phyloP scores from a whole-genome alignment of 2,888 invertebrate genomes.

The Polyploca ridens region DNA sequence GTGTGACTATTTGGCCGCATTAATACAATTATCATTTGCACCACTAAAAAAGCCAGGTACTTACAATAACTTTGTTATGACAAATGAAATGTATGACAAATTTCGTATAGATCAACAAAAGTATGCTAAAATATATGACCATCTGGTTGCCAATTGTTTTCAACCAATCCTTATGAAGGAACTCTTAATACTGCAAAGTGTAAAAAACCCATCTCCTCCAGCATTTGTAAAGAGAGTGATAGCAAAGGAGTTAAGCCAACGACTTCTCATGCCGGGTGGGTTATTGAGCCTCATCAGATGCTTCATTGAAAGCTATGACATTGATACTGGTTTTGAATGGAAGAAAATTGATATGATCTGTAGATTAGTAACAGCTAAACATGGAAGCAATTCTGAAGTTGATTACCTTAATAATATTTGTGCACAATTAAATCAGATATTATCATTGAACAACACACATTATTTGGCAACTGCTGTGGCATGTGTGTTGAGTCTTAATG shows the following conservation, averaged over 20 bases:
- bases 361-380: constrained; percentile 85
- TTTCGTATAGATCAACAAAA: constrained; percentile 78
- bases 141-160: constrained; percentile 83
- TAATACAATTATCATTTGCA: constrained; percentile 88
- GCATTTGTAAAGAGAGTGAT: constrained; percentile 86
- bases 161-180: constrained; percentile 87
- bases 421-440: constrained; percentile 78
- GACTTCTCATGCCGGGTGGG: constrained; percentile 86
- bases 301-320: constrained; percentile 83
- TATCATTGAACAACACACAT: constrained; percentile 69
- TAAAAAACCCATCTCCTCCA: constrained; percentile 78
- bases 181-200: constrained; percentile 86
- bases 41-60: constrained; percentile 85
- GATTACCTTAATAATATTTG: constrained; percentile 83
- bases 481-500: constrained; percentile 82
- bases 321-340: constrained; percentile 87
- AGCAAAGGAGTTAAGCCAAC: constrained; percentile 84
- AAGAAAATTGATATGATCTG: constrained; percentile 87
- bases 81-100: constrained; percentile 79
- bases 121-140: constrained; percentile 78
- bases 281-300: constrained; percentile 86
- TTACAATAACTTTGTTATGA: constrained; percentile 79
- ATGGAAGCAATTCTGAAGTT: constrained; percentile 68
- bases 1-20: constrained; percentile 86
- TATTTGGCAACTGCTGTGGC: constrained; percentile 79